These are phyloP conservation scores for Diceros bicornis DNA, from an alignment of 2,797 vertebrate species.

Conservation along the genomic window DNA sequence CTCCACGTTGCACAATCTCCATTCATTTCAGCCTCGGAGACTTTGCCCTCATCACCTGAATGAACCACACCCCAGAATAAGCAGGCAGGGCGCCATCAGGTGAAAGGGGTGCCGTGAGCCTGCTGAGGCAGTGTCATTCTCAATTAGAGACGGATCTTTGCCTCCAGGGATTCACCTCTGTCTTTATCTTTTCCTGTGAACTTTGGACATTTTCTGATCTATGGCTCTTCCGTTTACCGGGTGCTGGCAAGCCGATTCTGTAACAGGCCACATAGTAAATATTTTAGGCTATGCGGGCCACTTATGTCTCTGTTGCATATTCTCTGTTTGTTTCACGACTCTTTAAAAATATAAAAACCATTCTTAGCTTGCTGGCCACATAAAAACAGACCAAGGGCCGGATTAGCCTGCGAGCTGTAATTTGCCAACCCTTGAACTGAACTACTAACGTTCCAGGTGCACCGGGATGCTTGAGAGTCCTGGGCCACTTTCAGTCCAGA, in stretches of 20 bases:
- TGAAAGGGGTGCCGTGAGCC: not conserved
- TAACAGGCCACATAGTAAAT: not conserved
- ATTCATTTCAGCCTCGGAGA: not conserved
- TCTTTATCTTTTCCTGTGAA: not conserved
- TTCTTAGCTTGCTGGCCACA: not conserved
- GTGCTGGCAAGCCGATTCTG: not conserved
- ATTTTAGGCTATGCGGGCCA: not conserved
- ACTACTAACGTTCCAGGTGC: not conserved
- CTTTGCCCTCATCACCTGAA: not conserved
- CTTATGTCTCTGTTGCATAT: not conserved
- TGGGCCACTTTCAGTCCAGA: not conserved
- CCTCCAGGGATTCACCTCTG: not conserved
- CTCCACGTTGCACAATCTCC: not conserved
- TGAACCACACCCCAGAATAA: not conserved
- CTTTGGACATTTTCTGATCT: not conserved
- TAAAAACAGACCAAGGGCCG: not conserved
- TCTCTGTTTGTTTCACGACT: not conserved
- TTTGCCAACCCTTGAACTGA: slow-evolving; percentile 7
- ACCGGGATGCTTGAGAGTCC: not conserved
- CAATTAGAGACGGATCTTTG: not conserved
- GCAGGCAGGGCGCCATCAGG: not conserved
- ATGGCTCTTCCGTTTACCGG: not conserved
- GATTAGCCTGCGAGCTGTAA: not conserved
- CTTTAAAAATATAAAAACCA: slow-evolving; percentile 1
- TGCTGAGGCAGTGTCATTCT: not conserved